phyloP scores from a whole-genome alignment of 2,888 invertebrate genomes.

The Drosophila rellima region DNA sequence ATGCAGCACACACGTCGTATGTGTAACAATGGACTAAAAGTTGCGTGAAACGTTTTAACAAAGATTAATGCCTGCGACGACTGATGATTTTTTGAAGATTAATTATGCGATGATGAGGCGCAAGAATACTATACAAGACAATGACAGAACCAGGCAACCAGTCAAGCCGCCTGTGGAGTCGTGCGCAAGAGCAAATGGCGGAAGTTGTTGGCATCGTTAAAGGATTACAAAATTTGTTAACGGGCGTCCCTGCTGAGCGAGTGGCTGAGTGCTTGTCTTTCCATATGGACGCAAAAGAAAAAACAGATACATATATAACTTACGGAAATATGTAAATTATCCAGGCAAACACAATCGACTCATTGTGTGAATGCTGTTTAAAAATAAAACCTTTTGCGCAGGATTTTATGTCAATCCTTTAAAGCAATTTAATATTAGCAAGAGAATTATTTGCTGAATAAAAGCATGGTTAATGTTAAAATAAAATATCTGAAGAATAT shows the following conservation, averaged over 20 bases:
- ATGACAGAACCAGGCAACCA: slow-evolving; percentile 60
- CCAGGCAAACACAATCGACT: not conserved
- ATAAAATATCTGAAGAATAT: too few species aligned
- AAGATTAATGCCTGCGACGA: slow-evolving; percentile 82
- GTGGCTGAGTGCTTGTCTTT: slow-evolving; percentile 22
- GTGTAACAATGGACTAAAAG: slow-evolving; percentile 75
- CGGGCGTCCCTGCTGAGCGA: slow-evolving; percentile 54
- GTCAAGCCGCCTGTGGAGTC: slow-evolving; percentile 51
- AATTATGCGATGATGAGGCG: slow-evolving; percentile 82
- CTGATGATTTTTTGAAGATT: slow-evolving; percentile 83
- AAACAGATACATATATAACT: slow-evolving; percentile 20
- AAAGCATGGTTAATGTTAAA: too few species aligned
- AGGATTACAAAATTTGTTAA: slow-evolving; percentile 80
- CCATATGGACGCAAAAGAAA: slow-evolving; percentile 20
- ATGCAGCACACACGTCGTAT: slow-evolving; percentile 76
- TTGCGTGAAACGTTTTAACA: slow-evolving; percentile 79
- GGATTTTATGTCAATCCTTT: not conserved
- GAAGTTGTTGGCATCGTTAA: slow-evolving; percentile 75
- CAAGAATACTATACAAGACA: slow-evolving; percentile 59
- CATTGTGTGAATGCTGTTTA: slow-evolving; percentile 4
- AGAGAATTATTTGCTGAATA: too few species aligned
- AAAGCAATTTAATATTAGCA: slow-evolving; percentile 1
- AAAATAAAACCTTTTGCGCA: not conserved
- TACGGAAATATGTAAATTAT: slow-evolving; percentile 9
- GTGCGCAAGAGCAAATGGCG: slow-evolving; percentile 63